Percentiles rank a stretch among this genome's conserved stretches.
Conservation (phyloP, 2,797 vertebrate species). For the Hoplostethus mediterraneus region DNA sequence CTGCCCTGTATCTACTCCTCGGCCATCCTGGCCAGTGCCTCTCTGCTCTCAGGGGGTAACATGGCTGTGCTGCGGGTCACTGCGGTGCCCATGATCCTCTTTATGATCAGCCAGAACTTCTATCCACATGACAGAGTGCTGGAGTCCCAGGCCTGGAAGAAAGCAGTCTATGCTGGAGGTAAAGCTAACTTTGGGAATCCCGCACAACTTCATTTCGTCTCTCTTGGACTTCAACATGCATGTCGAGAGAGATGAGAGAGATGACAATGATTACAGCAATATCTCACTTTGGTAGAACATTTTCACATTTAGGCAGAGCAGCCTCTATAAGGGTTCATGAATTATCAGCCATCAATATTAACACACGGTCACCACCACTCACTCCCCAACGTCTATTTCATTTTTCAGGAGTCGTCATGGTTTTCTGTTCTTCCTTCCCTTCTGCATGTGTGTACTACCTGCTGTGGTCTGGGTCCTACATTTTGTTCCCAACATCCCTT, state of each 20-base stretch:
- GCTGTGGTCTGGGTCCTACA: conserved; percentile 93
- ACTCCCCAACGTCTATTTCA: background rate
- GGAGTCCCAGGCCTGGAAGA: conserved; percentile 96
- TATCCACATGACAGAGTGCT: conserved; percentile 94
- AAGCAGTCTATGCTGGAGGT: conserved; percentile 92
- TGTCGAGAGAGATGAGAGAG: too few species aligned
- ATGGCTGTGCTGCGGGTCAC: conserved; percentile 82
- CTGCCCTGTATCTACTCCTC: conserved; percentile 93
- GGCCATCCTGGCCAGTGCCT: conserved; percentile 88
- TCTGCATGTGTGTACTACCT: conserved; percentile 91
- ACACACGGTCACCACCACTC: too few species aligned
- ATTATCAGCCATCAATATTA: too few species aligned
- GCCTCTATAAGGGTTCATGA: too few species aligned
- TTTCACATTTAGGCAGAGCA: too few species aligned
- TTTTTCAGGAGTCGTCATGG: conserved; percentile 84
- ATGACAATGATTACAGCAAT: too few species aligned
- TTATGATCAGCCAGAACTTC: conserved; percentile 91
- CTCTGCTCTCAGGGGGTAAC: conserved; percentile 87
- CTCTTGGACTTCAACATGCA: background rate
- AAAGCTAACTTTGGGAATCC: conserved; percentile 17
- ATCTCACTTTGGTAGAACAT: too few species aligned
- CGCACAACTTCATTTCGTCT: background rate
- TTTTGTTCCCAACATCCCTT: conserved; percentile 90
- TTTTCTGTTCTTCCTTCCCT: conserved; percentile 87
- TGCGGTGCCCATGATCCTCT: conserved; percentile 89